Evolutionary conservation across 2,797 vertebrate species (phyloP), one percentile per base, ranked within the genome.

Genomic region (Fringilla coelebs): DNA sequence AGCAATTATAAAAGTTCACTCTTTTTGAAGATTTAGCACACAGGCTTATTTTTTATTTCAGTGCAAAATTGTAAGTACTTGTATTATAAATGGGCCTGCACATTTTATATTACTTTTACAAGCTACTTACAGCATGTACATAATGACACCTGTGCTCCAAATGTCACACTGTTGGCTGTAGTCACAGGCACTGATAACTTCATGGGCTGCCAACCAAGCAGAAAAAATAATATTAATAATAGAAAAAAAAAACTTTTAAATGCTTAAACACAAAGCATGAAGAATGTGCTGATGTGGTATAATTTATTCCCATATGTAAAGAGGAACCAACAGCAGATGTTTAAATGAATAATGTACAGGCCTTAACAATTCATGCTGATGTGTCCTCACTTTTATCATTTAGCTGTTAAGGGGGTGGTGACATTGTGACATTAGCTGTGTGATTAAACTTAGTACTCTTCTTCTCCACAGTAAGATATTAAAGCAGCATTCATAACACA

Each of bases 91-190:
- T 81, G 89, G 76, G 46, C 70, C 49, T 93, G 76, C 85, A 91
- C 86, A 85, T 94, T 97, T 94, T 88, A 84, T 94, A 90, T 77
- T 90, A 89, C 85, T 86, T 90, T 78, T 96, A 95, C 83, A 92
- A 93, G 57, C 58, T 97, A 98, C 98, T 99, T 98, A 99, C 99
- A 99, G 96, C 96, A 98, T 98, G 96, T 98, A 99, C 98, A 99
- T 99, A 96, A 99, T 98, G 97, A 99, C 98, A 90, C 98, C 99
- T 93, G 98, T 98, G 97, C 99, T 99, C 99, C 98, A 99, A 92
- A 99, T 97, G 86, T 99, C 99, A 96, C 98, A 98, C 97, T 98
- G 98, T 81, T 98, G 98, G 94, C 98, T 99, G 93, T 99, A 99
- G 89, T 98, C 98, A 24, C 98, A 98, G 85, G 98, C 98, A 79